A percentile compares a stretch with the other conserved stretches of the same genome.
Evolutionary conservation across 1,140 invertebrate genomes (phyloP).

Genomic region (Zaprionus ghesquierei): DNA sequence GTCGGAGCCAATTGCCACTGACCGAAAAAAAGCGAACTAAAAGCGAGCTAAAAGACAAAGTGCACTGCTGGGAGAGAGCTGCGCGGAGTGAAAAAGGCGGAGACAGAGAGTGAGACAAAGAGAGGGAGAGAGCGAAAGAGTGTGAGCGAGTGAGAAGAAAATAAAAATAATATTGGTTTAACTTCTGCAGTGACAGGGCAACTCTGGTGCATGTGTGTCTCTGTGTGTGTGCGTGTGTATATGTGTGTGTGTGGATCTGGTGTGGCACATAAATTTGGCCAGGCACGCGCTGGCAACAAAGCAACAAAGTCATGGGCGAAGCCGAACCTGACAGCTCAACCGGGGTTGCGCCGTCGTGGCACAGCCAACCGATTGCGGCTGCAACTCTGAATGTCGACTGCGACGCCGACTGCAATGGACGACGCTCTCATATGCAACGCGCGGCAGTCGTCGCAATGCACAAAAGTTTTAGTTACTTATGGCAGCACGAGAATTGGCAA

Average conservation of each 20-base stretch:
- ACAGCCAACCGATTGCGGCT: not conserved
- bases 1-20: conserved; percentile 69
- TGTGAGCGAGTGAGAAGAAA: not conserved
- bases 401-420: not conserved
- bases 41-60: conserved; percentile 59
- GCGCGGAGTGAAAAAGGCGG: not conserved
- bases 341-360: conserved; percentile 3
- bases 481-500: conserved; percentile 14
- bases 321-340: conserved; percentile 23
- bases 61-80: conserved; percentile 36
- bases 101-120: not conserved
- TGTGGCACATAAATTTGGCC: conserved; percentile 38
- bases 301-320: conserved; percentile 32
- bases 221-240: not conserved
- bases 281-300: conserved; percentile 44
- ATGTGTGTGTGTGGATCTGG: not conserved
- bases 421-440: conserved; percentile 7
- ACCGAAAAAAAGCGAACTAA: conserved; percentile 63
- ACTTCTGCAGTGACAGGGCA: conserved; percentile 49
- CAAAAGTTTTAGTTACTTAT: conserved; percentile 40
- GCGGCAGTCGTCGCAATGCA: conserved; percentile 4
- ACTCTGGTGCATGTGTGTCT: not conserved
- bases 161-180: conserved; percentile 68
- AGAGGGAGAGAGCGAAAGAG: not conserved
- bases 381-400: not conserved